These are phyloP conservation scores for Urosaurus nigricauda DNA, from an alignment of 2,797 vertebrate genomes.

Conservation along the genomic window DNA sequence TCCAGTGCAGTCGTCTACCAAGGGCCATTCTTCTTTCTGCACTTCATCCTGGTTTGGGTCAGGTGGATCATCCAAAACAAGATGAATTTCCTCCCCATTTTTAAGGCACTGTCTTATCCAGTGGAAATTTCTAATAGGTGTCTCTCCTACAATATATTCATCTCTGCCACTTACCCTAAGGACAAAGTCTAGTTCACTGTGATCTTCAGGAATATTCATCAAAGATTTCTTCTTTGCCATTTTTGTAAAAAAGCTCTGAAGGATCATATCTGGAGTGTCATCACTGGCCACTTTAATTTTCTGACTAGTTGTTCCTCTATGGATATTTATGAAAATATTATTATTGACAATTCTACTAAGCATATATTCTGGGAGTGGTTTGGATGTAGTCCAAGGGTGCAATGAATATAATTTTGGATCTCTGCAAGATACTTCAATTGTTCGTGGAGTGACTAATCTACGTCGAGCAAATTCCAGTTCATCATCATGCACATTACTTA, in stretches of 20 bases:
- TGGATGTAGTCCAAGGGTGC: conserved; percentile 94
- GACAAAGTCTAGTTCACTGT: conserved; percentile 89
- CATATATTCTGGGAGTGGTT: conserved; percentile 90
- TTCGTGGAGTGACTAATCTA: conserved; percentile 92
- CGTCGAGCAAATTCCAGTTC: conserved; percentile 97
- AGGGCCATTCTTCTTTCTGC: conserved; percentile 95
- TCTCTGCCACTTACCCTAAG: conserved; percentile 95
- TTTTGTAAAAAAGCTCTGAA: conserved; percentile 90
- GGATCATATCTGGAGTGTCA: conserved; percentile 88
- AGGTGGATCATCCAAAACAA: conserved; percentile 89
- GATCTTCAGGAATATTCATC: conserved; percentile 89
- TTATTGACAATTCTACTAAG: conserved; percentile 88
- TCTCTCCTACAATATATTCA: conserved; percentile 92
- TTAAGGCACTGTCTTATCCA: conserved; percentile 97
- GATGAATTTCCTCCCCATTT: conserved; percentile 93
- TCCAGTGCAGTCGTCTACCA: conserved; percentile 96
- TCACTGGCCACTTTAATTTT: conserved; percentile 94
- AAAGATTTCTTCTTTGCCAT: conserved; percentile 91
- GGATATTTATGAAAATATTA: conserved; percentile 91
- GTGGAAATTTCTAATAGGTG: conserved; percentile 91
- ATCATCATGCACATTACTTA: conserved; percentile 97
- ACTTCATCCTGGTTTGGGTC: conserved; percentile 88
- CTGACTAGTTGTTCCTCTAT: conserved; percentile 91
- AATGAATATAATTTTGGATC: conserved; percentile 92
- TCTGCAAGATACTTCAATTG: conserved; percentile 88